Percentiles rank a stretch among this genome's conserved stretches.
phyloP scores from a whole-genome alignment of 1,140 invertebrate genomes.

The Sogatella furcifera region DNA sequence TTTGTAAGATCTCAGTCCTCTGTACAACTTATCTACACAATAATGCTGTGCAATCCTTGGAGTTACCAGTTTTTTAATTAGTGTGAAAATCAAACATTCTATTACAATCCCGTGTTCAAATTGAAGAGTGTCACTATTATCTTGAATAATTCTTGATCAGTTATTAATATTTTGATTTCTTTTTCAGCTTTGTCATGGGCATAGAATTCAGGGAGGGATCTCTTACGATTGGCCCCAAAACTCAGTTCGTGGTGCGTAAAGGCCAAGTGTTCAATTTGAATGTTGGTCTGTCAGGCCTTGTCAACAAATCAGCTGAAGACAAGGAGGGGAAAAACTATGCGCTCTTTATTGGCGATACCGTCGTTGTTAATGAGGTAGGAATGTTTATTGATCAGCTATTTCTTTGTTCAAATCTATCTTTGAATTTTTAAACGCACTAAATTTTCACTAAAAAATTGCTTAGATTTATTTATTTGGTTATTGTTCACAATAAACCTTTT shows the following conservation, averaged over 20 bases:
- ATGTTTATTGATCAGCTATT: background rate
- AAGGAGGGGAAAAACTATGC: constrained; percentile 85
- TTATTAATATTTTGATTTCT: constrained; percentile 7
- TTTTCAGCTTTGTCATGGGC: constrained; percentile 77
- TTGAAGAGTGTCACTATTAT: too few relatives aligned
- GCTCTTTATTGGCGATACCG: constrained; percentile 93
- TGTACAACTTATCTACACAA: too few relatives aligned
- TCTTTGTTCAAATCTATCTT: background rate
- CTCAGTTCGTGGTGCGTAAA: constrained; percentile 66
- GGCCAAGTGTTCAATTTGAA: constrained; percentile 97
- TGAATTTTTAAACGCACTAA: constrained; percentile 3
- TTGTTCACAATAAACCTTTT: too few relatives aligned
- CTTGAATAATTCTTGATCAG: too few relatives aligned
- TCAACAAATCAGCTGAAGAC: constrained; percentile 72
- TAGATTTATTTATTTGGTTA: too few relatives aligned
- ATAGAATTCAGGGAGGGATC: constrained; percentile 96
- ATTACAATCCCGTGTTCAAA: too few relatives aligned
- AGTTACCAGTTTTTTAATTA: too few relatives aligned
- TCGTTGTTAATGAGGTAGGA: constrained; percentile 76
- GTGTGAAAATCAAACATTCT: too few relatives aligned
- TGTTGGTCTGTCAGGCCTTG: constrained; percentile 82
- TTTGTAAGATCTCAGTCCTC: too few relatives aligned
- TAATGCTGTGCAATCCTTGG: too few relatives aligned
- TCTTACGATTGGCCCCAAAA: constrained; percentile 85
- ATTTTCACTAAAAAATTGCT: too few relatives aligned